Evolutionary conservation across 2,888 invertebrate genomes (phyloP), one percentile per base, ranked within the genome.

Genomic region (Hoplodrina ambigua): DNA sequence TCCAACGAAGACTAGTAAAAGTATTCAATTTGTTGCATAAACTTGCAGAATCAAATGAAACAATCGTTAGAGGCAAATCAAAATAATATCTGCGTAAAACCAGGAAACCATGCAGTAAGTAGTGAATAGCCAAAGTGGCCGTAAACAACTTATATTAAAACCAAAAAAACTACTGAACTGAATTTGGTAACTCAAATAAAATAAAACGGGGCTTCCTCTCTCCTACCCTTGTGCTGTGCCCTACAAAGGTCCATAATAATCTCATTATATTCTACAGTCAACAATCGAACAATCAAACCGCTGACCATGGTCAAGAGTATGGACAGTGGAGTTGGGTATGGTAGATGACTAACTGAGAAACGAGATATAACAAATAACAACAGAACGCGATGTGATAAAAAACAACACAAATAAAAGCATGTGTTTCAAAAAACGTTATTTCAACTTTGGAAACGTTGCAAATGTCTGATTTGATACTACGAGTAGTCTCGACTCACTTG

Each of bases 11-110:
- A 66, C 58, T 54, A 30, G 62, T 70, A 63, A 67, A 78, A 56
- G 69, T 37, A 54, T 30, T 54, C 37, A 74, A 60, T 70, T 70
- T 63, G 44, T 75, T 78, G 52, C 71, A 61, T 61, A 74, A 74
- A 30, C 25, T 25, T 61, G 56, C 54, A 68, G 41, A 64, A 58
- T 73, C 33, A 46, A 46, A 17, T 46, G 17, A 15, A 17, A 46
- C 15, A 49, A 63, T 60, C 1, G 7, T 49, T 49, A 33, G 25
- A 20, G 54, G 20, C 10, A 30, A 59, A 73, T 49, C 17, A n/a
- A 60, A 19, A 53, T 63, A 30, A 60, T 1, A 30, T 54, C 11
- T 44, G 13, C 52, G 3, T 52, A 54, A 70, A 59, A 65, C 17
- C 10, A 52, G 25, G 53, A 59, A 30, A 25, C 2, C 25, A 25